Base-by-base conservation (phyloP, 2,888 invertebrate species). In the Caenorhabditis imperialis region DNA sequence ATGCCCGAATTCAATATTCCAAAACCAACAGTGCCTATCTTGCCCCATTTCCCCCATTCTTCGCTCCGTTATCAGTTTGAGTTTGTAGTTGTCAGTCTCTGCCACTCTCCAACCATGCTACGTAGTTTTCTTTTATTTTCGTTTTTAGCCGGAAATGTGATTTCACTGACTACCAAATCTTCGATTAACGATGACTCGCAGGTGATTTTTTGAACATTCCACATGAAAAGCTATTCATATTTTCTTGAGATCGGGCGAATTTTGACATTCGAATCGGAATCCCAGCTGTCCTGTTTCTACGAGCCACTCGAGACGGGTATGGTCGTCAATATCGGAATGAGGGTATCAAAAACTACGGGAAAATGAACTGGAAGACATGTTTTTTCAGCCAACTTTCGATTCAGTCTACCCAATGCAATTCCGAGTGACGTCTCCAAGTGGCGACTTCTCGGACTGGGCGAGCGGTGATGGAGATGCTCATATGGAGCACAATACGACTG, bases 371-470 rank as follows among this genome's bases (percentile, higher is more conserved):
- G 16, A 35, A 37, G 37, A 23, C 7, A 20, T 35, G 27, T 7
- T 23, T 23, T 48, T 72, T 44, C 48, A 81, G 69, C 80, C 78
- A 5, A 53, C 70, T 0, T 48, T 65, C 35, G 63, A 75, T 12
- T 45, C 77, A 0, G 53, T 50, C 0, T 78, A 74, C 35, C 79
- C 77, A 10, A 67, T 81, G 53, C 77, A 81, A 37, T 70, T 79
- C 40, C 79, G 81, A 8, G 37, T 79, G 3, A 77, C 81, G 0
- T 81, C 81, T 0, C 81, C 81, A 10, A 69, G 63, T 23, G 76
- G 75, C 2, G 75, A 74, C 4, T 79, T 74, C 35, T 78, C 78
- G 3, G 81, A 81, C 1, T 81, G 81, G 81, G 72, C 70, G 1
- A 58, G 67, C 30, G 81, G 79, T 0, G 79, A 79, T 51, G 81